A percentile compares a stretch with the other conserved stretches of the same genome.
These are phyloP conservation scores for Hemibagrus wyckioides DNA, from an alignment of 2,113 vertebrate genomes.

Conservation along the genomic window DNA sequence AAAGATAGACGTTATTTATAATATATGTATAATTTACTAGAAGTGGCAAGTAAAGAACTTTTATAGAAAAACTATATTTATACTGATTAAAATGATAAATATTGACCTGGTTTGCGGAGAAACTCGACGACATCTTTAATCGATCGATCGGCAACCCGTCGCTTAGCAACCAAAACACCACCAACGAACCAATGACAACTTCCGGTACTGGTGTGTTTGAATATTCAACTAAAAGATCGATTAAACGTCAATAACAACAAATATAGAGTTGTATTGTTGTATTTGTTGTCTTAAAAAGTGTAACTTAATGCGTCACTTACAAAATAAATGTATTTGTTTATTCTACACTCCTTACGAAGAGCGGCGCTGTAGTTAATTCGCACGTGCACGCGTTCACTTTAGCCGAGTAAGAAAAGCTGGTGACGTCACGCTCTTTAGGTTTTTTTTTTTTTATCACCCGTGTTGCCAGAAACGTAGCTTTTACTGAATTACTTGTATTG, in stretches of 20 bases:
- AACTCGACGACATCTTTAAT: conserved; percentile 67
- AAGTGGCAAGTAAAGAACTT: neutral
- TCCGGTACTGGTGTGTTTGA: neutral
- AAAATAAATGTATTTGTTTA: neutral
- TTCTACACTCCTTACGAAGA: conserved; percentile 13
- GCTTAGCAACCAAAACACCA: conserved; percentile 60
- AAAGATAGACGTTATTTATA: neutral
- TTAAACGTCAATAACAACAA: neutral
- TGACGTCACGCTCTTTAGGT: neutral
- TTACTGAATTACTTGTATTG: neutral
- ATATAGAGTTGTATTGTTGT: neutral
- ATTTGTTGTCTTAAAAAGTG: neutral
- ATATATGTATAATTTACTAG: no score
- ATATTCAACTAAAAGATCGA: neutral
- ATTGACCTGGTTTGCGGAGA: conserved; percentile 72
- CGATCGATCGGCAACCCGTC: conserved; percentile 54
- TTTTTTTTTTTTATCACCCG: no score
- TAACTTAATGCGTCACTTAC: neutral
- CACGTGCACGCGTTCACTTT: neutral
- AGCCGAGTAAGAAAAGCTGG: neutral
- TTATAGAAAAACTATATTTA: neutral
- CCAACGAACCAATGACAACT: neutral
- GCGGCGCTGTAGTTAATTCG: neutral
- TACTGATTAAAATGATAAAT: neutral
- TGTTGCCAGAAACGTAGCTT: neutral